Evolutionary conservation across 2,888 invertebrate species (phyloP).

Genomic region (Clivina fossor): DNA sequence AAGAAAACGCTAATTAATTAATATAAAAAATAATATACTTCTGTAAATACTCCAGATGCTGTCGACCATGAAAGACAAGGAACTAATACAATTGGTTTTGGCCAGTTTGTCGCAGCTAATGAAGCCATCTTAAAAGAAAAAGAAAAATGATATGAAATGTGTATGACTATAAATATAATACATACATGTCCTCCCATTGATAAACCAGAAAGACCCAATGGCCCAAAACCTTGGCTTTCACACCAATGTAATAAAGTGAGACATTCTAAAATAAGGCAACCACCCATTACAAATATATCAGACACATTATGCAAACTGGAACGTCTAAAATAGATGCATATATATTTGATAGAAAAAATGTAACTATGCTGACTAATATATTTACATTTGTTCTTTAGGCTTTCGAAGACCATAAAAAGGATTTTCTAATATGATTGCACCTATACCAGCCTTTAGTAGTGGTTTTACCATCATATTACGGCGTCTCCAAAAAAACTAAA

Average conservation of each 20-base stretch:
- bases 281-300: conserved; percentile 99
- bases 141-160: no score
- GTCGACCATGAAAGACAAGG: conserved; percentile 98
- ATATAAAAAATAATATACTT: conserved; percentile 56
- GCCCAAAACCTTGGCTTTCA: conserved; percentile 86
- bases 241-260: conserved; percentile 93
- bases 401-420: conserved; percentile 92
- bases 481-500: conserved; percentile 87
- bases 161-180: no score
- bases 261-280: conserved; percentile 91
- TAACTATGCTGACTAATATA: conserved; percentile 36
- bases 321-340: conserved; percentile 59
- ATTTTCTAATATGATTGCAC: conserved; percentile 92
- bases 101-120: conserved; percentile 94
- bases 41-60: conserved; percentile 92
- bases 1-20: conserved; percentile 6
- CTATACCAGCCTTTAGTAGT: conserved; percentile 87
- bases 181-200: conserved; percentile 98
- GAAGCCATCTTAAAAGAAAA: conserved; percentile 90
- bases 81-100: conserved; percentile 87
- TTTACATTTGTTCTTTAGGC: conserved; percentile 83
- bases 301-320: conserved; percentile 93
- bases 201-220: conserved; percentile 90
- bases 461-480: conserved; percentile 89
- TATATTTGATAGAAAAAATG: conserved; percentile 13